Conservation (phyloP, 2,113 vertebrate species). For the Callospermophilus lateralis region DNA sequence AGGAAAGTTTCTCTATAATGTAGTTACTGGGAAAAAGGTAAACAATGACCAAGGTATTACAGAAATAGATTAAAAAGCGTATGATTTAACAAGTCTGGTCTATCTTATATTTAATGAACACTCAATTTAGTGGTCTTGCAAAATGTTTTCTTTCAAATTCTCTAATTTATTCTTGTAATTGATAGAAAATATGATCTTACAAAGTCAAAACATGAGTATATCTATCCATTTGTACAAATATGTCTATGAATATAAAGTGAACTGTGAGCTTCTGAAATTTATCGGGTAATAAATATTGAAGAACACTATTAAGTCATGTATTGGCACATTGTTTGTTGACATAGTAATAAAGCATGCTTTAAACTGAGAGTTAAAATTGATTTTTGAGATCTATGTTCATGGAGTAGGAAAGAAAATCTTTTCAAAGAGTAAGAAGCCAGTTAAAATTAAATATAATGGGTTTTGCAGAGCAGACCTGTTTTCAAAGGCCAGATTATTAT, state of each 20-base stretch:
- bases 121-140: background rate
- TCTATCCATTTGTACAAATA: background rate
- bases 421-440: background rate
- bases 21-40: background rate
- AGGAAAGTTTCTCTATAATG: accelerated
- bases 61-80: no score
- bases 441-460: background rate
- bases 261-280: background rate
- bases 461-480: background rate
- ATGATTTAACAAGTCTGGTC: background rate
- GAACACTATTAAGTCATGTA: background rate
- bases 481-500: background rate
- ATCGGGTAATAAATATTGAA: background rate
- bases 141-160: background rate
- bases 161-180: background rate
- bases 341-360: background rate
- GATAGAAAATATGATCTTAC: no score
- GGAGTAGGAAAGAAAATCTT: background rate
- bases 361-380: background rate
- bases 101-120: background rate
- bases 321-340: background rate
- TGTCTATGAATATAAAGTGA: background rate
- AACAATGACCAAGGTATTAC: background rate
- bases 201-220: background rate
- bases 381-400: slow-evolving; percentile 17